A percentile compares a stretch with the other conserved stretches of the same genome.
phyloP scores from a whole-genome alignment of 1,140 invertebrate species.

The Mizuhopecten yessoensis region DNA sequence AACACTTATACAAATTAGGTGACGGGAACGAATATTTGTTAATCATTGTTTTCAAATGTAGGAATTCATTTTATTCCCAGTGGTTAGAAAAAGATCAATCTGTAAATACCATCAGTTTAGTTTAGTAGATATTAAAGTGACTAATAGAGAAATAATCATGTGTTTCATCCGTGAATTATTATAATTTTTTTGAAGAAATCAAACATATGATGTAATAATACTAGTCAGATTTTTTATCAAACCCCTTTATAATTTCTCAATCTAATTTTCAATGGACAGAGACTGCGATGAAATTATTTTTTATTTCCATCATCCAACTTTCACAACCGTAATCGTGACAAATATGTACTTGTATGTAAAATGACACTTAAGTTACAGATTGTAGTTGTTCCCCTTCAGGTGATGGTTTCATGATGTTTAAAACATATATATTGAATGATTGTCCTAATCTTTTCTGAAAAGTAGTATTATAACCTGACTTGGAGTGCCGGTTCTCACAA shows the following conservation, averaged over 20 bases:
- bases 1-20: neutral
- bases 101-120: neutral
- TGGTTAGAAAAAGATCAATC: neutral
- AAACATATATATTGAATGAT: too few species aligned
- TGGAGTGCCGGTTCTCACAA: too few species aligned
- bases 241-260: neutral
- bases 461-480: too few species aligned
- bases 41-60: neutral
- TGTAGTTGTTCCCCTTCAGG: too few species aligned
- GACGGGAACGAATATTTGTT: neutral
- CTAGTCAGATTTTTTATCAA: constrained; percentile 1
- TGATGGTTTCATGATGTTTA: too few species aligned
- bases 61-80: neutral
- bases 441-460: too few species aligned
- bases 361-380: too few species aligned
- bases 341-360: too few species aligned
- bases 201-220: neutral
- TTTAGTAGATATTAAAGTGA: neutral
- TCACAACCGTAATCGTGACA: too few species aligned
- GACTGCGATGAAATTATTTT: neutral
- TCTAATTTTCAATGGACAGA: neutral
- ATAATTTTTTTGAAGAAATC: neutral
- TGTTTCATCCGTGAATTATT: neutral
- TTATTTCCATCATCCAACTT: neutral
- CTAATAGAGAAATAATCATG: neutral